phyloP scores from a whole-genome alignment of 2,888 invertebrate genomes.

The Coecobrya sp. region DNA sequence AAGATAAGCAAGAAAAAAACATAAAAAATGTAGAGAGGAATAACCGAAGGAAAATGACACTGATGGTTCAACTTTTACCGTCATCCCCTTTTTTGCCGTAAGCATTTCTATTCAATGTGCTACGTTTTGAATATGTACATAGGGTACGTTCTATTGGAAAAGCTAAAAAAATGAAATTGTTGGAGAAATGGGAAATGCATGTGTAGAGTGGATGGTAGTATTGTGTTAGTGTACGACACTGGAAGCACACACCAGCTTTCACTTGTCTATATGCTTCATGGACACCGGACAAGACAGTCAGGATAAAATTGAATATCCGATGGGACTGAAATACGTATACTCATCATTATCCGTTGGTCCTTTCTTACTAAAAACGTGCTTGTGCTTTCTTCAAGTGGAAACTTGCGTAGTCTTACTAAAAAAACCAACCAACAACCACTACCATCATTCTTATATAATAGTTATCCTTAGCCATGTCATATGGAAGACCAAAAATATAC shows the following conservation, averaged over 20 bases:
- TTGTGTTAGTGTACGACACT: not conserved
- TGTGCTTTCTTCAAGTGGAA: constrained; percentile 22
- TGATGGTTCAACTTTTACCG: constrained; percentile 40
- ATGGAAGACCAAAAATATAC: not conserved
- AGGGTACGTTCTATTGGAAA: constrained; percentile 1
- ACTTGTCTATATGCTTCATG: not conserved
- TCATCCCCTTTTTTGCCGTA: not conserved
- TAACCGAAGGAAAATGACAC: constrained; percentile 22
- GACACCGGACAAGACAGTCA: constrained; percentile 12
- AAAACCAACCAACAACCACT: not conserved
- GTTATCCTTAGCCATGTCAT: not conserved
- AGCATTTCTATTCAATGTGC: not conserved
- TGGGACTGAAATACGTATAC: constrained; percentile 65
- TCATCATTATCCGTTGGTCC: constrained; percentile 57
- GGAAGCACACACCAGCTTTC: not conserved
- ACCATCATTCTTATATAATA: constrained; percentile 13
- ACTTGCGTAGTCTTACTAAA: not conserved
- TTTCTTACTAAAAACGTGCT: constrained; percentile 20
- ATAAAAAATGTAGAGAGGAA: not conserved
- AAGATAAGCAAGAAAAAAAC: constrained; percentile 36
- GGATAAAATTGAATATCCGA: constrained; percentile 70
- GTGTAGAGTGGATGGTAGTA: too few species aligned
- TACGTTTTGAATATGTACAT: constrained; percentile 1
- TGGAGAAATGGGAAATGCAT: not conserved
- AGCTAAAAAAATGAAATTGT: constrained; percentile 22